phyloP scores from a whole-genome alignment of 2,113 vertebrate genomes.

The Leptobrachium leishanense region DNA sequence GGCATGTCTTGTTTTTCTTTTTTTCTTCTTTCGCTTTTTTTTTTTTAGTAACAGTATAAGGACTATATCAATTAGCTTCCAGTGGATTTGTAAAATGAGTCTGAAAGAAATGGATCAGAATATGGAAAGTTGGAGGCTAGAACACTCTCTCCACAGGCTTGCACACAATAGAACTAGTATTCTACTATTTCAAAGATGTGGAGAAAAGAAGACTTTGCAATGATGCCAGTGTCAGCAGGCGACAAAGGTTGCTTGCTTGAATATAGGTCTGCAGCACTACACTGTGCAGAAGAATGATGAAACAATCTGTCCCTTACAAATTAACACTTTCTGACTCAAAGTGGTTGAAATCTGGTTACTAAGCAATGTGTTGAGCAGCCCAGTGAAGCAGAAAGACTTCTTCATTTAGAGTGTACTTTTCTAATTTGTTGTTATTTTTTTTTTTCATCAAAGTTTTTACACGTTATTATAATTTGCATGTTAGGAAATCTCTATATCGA shows the following conservation, averaged over 20 bases:
- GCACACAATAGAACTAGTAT: constrained; percentile 43
- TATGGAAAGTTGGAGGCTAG: constrained; percentile 37
- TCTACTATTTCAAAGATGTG: constrained; percentile 36
- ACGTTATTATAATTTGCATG: too few relatives aligned
- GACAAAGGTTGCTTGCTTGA: constrained; percentile 18
- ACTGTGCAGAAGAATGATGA: constrained; percentile 26
- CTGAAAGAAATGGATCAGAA: constrained; percentile 46
- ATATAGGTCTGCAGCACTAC: constrained; percentile 35
- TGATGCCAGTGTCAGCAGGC: constrained; percentile 35
- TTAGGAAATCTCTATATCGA: too few relatives aligned
- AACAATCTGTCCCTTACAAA: constrained; percentile 30
- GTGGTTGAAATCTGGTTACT: neutral
- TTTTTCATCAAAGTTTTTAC: too few relatives aligned
- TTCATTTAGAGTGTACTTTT: too few relatives aligned
- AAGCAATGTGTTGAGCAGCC: too few relatives aligned
- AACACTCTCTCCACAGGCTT: constrained; percentile 37
- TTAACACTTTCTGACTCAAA: neutral
- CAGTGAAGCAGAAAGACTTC: too few relatives aligned
- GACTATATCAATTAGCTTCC: constrained; percentile 45
- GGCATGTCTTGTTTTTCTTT: constrained; percentile 18
- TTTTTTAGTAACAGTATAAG: constrained; percentile 41
- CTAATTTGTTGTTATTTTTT: too few relatives aligned
- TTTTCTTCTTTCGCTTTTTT: constrained; percentile 12
- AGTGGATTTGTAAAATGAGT: constrained; percentile 42
- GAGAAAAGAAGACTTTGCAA: constrained; percentile 42